phyloP scores from a whole-genome alignment of 2,797 vertebrate genomes.

The Coccyzus lansbergi region DNA sequence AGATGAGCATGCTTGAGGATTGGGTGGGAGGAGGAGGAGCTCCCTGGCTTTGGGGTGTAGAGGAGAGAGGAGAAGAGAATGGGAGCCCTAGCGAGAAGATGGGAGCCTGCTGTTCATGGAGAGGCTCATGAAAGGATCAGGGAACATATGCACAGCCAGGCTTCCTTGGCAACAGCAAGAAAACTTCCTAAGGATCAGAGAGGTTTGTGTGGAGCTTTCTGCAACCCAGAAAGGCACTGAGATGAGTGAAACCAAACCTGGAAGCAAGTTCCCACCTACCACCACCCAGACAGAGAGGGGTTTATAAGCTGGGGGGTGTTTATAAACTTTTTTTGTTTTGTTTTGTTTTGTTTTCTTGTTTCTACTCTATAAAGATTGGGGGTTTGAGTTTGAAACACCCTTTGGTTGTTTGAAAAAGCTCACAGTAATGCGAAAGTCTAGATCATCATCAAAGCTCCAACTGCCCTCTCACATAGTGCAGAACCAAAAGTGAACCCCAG shows the following conservation, averaged over 20 bases:
- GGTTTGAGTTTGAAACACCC: not conserved
- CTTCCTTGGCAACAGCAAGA: not conserved
- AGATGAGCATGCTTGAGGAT: conserved; percentile 59
- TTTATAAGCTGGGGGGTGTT: not conserved
- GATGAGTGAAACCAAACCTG: conserved; percentile 7
- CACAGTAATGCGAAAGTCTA: not conserved
- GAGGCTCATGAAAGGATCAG: not conserved
- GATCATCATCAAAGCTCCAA: not conserved
- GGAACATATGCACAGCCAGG: conserved; percentile 1
- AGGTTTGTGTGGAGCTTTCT: not conserved
- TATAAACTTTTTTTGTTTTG: not conserved
- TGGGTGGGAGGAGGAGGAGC: conserved; percentile 38
- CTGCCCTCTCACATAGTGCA: not conserved
- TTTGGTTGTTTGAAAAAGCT: not conserved
- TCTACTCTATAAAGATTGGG: not conserved
- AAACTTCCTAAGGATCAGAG: conserved; percentile 23
- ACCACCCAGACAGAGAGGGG: not conserved
- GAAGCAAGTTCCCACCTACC: not conserved
- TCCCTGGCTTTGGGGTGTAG: not conserved
- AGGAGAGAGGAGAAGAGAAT: not conserved
- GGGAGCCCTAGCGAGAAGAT: conserved; percentile 26
- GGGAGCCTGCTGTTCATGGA: conserved; percentile 52
- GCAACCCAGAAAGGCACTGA: not conserved
- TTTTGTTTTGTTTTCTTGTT: not conserved
- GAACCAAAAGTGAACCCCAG: not conserved